Evolutionary conservation across 2,888 invertebrate genomes (phyloP).

Genomic region (Polymixis lichenea): DNA sequence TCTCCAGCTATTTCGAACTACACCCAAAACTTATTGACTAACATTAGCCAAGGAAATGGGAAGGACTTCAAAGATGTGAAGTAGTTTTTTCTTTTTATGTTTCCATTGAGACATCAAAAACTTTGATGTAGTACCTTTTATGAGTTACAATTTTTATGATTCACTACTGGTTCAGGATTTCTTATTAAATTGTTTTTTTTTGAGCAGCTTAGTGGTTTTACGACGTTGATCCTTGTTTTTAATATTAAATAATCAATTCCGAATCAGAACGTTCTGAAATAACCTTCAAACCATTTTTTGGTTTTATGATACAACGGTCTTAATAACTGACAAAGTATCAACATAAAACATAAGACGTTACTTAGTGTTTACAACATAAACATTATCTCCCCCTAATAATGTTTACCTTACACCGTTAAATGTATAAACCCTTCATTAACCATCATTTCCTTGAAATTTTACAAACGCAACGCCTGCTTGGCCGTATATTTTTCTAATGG

Average conservation of each 20-base stretch:
- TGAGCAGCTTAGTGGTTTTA: not conserved
- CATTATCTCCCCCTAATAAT: conserved; percentile 41
- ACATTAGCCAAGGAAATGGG: conserved; percentile 29
- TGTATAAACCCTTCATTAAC: conserved; percentile 48
- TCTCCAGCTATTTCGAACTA: conserved; percentile 53
- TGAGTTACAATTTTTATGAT: conserved; percentile 50
- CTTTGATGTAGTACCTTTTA: conserved; percentile 46
- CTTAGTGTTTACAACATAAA: conserved; percentile 4
- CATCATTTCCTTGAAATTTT: conserved; percentile 56
- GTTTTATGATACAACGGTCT: conserved; percentile 3
- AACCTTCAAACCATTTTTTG: not conserved
- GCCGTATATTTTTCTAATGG: conserved; percentile 69
- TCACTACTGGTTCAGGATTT: conserved; percentile 27
- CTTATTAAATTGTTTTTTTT: conserved; percentile 13
- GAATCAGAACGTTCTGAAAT: not conserved
- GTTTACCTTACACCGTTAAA: conserved; percentile 47
- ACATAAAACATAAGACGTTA: conserved; percentile 23
- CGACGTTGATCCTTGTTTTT: not conserved
- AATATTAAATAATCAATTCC: not conserved
- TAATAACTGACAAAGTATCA: conserved; percentile 17
- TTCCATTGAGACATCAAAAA: conserved; percentile 37
- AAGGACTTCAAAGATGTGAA: conserved; percentile 35
- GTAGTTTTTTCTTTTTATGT: conserved; percentile 28
- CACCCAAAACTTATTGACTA: conserved; percentile 60
- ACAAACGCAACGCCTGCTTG: conserved; percentile 47